Percentiles rank a stretch among this genome's conserved stretches.
Evolutionary conservation across 2,888 invertebrate species (phyloP).

Genomic region (Eutolmus rufibarbis): DNA sequence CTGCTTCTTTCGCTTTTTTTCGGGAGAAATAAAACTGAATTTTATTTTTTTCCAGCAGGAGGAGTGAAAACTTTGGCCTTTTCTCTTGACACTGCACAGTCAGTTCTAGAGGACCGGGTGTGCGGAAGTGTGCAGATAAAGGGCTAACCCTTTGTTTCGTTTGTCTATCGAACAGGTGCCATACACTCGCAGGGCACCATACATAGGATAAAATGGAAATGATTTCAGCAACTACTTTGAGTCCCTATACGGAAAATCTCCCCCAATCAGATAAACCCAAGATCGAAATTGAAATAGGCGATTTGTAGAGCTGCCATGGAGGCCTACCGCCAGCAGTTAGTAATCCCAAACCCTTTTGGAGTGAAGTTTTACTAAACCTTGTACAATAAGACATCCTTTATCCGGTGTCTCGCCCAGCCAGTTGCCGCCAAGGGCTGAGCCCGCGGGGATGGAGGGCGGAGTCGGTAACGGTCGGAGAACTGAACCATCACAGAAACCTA

Average conservation of each 20-base stretch:
- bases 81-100: slow-evolving; percentile 14
- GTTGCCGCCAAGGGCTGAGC: not conserved
- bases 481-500: slow-evolving; percentile 21
- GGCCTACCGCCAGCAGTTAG: slow-evolving; percentile 23
- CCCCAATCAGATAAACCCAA: slow-evolving; percentile 28
- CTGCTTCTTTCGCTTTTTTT: not conserved
- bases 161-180: not conserved
- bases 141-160: not conserved
- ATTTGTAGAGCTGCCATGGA: slow-evolving; percentile 28
- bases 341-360: slow-evolving; percentile 26
- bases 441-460: not conserved
- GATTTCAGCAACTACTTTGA: slow-evolving; percentile 32
- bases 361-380: slow-evolving; percentile 19
- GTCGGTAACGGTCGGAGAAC: not conserved
- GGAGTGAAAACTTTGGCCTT: slow-evolving; percentile 6
- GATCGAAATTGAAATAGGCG: slow-evolving; percentile 39
- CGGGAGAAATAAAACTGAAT: slow-evolving; percentile 1
- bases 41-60: slow-evolving; percentile 3
- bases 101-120: not conserved
- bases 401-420: not conserved
- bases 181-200: not conserved
- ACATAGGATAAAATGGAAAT: not conserved
- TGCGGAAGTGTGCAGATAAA: not conserved
- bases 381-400: slow-evolving; percentile 17
- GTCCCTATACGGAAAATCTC: not conserved